phyloP scores from a whole-genome alignment of 2,113 vertebrate genomes.

The Camelus dromedarius region DNA sequence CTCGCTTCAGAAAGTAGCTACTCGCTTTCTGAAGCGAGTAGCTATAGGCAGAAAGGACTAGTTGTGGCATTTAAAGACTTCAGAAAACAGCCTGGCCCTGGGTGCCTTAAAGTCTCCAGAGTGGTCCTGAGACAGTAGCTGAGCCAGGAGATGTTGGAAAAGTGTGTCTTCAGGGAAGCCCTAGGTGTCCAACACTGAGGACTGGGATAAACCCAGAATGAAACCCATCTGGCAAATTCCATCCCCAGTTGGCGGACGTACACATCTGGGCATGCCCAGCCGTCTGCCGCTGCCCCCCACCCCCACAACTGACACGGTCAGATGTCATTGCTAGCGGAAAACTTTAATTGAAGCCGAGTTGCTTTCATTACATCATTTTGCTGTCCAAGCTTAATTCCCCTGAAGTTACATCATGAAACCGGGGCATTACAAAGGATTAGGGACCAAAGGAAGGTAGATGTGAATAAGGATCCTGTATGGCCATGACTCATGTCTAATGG shows the following conservation, averaged over 20 bases:
- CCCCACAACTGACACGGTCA: not conserved
- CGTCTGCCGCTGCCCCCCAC: not conserved
- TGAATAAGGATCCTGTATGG: constrained; percentile 56
- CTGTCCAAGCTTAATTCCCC: constrained; percentile 64
- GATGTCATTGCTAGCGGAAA: constrained; percentile 34
- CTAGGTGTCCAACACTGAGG: not conserved
- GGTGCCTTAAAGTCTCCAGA: not conserved
- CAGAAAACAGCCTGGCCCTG: not conserved
- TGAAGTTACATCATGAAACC: constrained; percentile 67
- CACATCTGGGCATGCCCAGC: not conserved
- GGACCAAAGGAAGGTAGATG: constrained; percentile 71
- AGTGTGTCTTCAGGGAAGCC: not conserved
- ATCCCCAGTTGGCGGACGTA: not conserved
- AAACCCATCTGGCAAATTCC: not conserved
- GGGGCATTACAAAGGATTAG: constrained; percentile 79
- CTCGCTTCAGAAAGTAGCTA: no score
- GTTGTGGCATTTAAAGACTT: not conserved
- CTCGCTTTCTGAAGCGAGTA: not conserved
- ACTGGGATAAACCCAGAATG: not conserved
- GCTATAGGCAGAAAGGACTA: not conserved
- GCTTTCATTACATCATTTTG: constrained; percentile 67
- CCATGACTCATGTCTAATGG: constrained; percentile 67
- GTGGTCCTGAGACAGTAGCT: not conserved
- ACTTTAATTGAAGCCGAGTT: constrained; percentile 60
- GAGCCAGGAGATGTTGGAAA: not conserved